Percentiles rank a stretch among this genome's conserved stretches.
These are phyloP conservation scores for Chironex yamaguchii DNA, from an alignment of 30 jellyfish, hydroid and myxozoan species.

Conservation along the genomic window DNA sequence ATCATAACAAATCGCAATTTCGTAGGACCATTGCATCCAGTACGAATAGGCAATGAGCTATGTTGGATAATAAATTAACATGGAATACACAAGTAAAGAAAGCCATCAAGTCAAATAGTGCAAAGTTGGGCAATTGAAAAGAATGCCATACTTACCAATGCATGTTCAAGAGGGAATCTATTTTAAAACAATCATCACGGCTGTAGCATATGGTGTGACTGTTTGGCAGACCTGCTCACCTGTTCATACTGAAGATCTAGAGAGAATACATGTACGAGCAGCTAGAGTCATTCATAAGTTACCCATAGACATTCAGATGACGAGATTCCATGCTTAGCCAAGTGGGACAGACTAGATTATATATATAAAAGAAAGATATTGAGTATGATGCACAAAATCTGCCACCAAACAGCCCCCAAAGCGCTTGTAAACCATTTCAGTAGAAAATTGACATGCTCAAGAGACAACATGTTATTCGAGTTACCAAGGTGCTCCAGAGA, in stretches of 20 bases:
- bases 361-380: constrained; percentile 15
- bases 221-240: constrained; percentile 5
- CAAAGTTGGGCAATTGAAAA: constrained; percentile 8
- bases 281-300: constrained; percentile 3
- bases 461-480: constrained; percentile 40
- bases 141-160: constrained; percentile 5
- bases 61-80: constrained; percentile 3
- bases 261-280: constrained; percentile 11
- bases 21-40: not conserved
- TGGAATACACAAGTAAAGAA: constrained; percentile 28
- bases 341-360: not conserved
- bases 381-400: constrained; percentile 50
- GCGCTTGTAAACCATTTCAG: constrained; percentile 32
- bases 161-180: constrained; percentile 1
- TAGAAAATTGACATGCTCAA: constrained; percentile 36
- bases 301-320: constrained; percentile 1
- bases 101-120: constrained; percentile 11
- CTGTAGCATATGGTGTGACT: not conserved
- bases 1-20: too few species aligned
- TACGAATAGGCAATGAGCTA: constrained; percentile 11
- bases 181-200: constrained; percentile 6
- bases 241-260: constrained; percentile 20
- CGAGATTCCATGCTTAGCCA: constrained; percentile 17
- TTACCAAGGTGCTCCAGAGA: constrained; percentile 51
- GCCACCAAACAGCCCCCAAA: constrained; percentile 50